Percentiles rank a stretch among this genome's conserved stretches.
These are phyloP conservation scores for Tamias sibiricus DNA, from an alignment of 2,113 vertebrate genomes.

Conservation along the genomic window DNA sequence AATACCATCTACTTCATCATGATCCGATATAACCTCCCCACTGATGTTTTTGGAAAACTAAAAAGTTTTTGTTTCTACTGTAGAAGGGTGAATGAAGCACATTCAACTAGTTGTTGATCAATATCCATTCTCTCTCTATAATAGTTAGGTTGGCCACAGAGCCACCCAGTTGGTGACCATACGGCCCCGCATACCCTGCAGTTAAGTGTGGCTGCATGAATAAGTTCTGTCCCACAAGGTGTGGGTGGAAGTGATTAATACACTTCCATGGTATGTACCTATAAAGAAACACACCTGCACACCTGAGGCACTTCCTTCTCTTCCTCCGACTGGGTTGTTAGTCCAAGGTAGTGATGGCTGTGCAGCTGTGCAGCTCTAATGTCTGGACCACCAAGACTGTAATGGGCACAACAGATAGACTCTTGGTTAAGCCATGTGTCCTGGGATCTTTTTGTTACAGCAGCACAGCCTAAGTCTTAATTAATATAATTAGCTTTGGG, in stretches of 20 bases:
- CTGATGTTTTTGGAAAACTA: neutral
- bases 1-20: neutral
- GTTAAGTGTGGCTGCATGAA: neutral
- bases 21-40: neutral
- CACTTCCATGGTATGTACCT: neutral
- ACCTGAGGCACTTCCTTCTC: neutral
- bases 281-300: neutral
- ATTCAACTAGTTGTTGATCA: neutral
- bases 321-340: neutral
- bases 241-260: neutral
- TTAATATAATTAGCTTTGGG: neutral
- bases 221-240: neutral
- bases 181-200: neutral
- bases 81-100: neutral
- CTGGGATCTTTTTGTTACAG: neutral
- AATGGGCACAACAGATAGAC: neutral
- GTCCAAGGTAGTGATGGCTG: neutral
- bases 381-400: neutral
- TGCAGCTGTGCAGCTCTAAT: neutral
- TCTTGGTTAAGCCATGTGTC: neutral
- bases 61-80: neutral
- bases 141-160: neutral
- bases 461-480: neutral
- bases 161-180: neutral
- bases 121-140: neutral